These are phyloP conservation scores for Sitobion miscanthi DNA, from an alignment of 1,140 invertebrate species.

Conservation along the genomic window DNA sequence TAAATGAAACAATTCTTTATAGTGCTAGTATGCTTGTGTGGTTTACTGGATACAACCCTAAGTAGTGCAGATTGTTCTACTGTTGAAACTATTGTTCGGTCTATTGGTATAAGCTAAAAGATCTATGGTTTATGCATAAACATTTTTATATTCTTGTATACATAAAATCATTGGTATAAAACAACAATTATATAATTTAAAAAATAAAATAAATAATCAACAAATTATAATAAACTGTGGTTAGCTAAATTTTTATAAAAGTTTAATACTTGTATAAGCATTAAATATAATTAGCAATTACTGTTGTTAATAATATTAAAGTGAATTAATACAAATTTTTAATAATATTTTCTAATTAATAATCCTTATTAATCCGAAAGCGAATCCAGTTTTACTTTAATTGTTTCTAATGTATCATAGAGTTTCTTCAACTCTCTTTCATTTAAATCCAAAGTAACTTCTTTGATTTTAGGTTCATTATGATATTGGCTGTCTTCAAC, in stretches of 20 bases:
- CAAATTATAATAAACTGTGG: neutral
- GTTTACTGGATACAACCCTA: too few species aligned
- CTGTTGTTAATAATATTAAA: neutral
- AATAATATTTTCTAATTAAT: neutral
- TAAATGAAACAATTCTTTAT: too few species aligned
- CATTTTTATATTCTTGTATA: neutral
- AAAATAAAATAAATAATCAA: neutral
- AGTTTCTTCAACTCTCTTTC: slow-evolving; percentile 17
- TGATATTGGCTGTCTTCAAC: slow-evolving; percentile 33
- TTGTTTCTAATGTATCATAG: slow-evolving; percentile 30
- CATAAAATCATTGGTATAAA: neutral
- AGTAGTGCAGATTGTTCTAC: too few species aligned
- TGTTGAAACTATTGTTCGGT: too few species aligned
- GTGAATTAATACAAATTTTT: neutral
- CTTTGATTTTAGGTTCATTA: slow-evolving; percentile 24
- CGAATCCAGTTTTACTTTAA: slow-evolving; percentile 14
- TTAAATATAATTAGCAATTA: neutral
- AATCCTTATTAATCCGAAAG: neutral
- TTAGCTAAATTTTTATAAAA: neutral
- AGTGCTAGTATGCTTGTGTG: too few species aligned
- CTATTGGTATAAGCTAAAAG: too few species aligned
- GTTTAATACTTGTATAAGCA: neutral
- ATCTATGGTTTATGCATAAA: neutral
- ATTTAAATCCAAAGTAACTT: slow-evolving; percentile 24
- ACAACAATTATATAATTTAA: neutral